Conservation (phyloP, 2,113 vertebrate species). For the Phoenicopterus ruber region DNA sequence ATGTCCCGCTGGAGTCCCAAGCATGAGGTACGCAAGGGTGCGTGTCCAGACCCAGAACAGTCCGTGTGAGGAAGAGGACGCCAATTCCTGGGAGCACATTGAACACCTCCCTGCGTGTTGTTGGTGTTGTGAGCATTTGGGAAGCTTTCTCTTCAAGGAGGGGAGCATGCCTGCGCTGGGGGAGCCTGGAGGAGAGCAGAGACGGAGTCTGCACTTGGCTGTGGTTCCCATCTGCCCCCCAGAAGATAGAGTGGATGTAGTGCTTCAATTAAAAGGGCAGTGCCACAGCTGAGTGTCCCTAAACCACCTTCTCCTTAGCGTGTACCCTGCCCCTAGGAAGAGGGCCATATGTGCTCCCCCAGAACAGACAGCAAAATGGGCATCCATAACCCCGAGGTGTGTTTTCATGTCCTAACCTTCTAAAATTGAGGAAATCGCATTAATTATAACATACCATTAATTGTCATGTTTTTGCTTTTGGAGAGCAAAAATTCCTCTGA, state of each 20-base stretch:
- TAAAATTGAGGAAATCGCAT: not conserved
- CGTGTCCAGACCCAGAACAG: not conserved
- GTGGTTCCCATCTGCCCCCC: not conserved
- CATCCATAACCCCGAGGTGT: not conserved
- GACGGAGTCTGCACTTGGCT: not conserved
- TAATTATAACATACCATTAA: not conserved
- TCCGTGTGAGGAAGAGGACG: not conserved
- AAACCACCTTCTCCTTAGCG: not conserved
- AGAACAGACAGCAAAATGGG: not conserved
- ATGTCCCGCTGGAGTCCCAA: rapidly evolving
- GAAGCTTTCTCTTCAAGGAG: not conserved
- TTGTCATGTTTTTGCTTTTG: not conserved
- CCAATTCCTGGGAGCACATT: not conserved
- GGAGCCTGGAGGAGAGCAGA: not conserved
- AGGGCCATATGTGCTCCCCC: too few relatives aligned
- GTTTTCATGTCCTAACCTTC: not conserved
- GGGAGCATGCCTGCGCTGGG: not conserved
- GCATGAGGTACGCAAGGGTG: rapidly evolving
- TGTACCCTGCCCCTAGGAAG: not conserved
- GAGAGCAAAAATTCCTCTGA: not conserved
- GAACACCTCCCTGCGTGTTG: rapidly evolving
- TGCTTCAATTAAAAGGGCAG: not conserved
- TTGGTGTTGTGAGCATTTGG: not conserved
- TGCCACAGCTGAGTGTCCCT: not conserved
- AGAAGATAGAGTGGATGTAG: not conserved